These are phyloP conservation scores for Drosophila lacertosa DNA, from an alignment of 1,140 invertebrate genomes.

Conservation along the genomic window DNA sequence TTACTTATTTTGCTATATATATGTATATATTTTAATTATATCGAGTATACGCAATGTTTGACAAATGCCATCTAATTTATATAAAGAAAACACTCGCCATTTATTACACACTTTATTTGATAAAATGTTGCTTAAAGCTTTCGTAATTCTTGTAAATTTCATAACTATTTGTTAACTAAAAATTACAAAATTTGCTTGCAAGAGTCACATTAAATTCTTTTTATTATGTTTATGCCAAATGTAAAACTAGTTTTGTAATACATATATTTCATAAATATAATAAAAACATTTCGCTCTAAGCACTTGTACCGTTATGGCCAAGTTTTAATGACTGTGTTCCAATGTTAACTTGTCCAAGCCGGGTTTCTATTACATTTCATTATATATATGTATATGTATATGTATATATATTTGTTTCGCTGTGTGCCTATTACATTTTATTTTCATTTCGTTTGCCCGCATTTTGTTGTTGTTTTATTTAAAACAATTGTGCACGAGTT, in stretches of 20 bases:
- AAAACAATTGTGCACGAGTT: background rate
- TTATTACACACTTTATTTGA: too few species aligned
- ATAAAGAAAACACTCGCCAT: too few species aligned
- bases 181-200: background rate
- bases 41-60: too few species aligned
- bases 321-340: slow-evolving; percentile 2
- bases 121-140: too few species aligned
- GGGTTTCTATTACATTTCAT: slow-evolving; percentile 5
- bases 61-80: too few species aligned
- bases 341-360: background rate
- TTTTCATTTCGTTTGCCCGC: background rate
- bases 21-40: too few species aligned
- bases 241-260: background rate
- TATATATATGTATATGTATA: too few species aligned
- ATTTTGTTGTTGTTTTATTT: slow-evolving; percentile 1
- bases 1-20: too few species aligned
- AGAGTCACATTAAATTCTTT: background rate
- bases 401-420: background rate
- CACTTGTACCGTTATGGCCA: background rate
- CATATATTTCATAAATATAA: background rate
- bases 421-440: background rate
- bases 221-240: background rate
- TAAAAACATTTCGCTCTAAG: too few species aligned
- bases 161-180: background rate
- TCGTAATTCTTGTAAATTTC: too few species aligned